Evolutionary conservation across 2,113 vertebrate genomes (phyloP).

Genomic region (Malurus elegans): DNA sequence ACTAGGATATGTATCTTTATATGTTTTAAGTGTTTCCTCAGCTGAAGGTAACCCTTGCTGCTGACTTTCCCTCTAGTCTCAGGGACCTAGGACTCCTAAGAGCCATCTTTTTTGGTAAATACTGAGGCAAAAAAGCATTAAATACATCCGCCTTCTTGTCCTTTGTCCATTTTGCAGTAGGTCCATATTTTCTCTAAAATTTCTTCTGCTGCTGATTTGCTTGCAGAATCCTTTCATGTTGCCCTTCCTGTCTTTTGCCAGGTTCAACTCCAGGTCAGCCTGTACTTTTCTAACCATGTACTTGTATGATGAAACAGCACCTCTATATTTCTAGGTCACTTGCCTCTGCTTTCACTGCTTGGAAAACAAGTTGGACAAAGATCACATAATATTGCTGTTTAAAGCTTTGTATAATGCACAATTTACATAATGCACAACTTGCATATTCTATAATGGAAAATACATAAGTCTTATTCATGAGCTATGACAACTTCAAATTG

Average conservation of each 20-base stretch:
- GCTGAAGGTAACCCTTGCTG: neutral
- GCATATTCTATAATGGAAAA: neutral
- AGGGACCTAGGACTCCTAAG: neutral
- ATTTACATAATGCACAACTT: neutral
- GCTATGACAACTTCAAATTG: neutral
- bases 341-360: neutral
- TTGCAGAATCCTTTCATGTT: neutral
- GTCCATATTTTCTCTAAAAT: neutral
- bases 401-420: neutral
- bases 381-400: neutral
- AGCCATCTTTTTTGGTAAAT: neutral
- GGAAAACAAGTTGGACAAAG: neutral
- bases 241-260: neutral
- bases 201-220: neutral
- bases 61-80: neutral
- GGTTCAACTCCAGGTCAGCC: neutral
- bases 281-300: neutral
- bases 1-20: neutral
- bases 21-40: neutral
- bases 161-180: neutral
- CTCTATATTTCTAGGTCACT: neutral
- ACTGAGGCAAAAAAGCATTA: neutral
- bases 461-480: neutral
- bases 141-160: neutral
- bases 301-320: neutral